Percentiles rank a stretch among this genome's conserved stretches.
These are phyloP conservation scores for Ammodytes marinus DNA, from an alignment of 2,113 vertebrate genomes.

Conservation along the genomic window DNA sequence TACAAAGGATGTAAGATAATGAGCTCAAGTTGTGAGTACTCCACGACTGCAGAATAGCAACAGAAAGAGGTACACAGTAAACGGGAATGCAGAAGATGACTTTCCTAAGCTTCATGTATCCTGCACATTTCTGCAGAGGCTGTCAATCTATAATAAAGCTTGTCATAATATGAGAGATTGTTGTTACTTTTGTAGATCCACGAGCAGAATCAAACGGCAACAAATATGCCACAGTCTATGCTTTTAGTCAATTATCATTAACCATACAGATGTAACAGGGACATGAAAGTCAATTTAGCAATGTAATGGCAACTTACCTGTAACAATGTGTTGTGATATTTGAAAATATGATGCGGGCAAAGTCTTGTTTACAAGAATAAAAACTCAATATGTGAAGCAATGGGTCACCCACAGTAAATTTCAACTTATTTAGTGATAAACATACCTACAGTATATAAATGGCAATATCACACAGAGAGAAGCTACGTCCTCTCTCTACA, in stretches of 20 bases:
- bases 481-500: background rate
- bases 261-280: constrained; percentile 1
- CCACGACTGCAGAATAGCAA: constrained; percentile 6
- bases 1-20: background rate
- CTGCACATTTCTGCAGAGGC: constrained; percentile 1
- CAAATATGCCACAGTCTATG: background rate
- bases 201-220: constrained; percentile 1
- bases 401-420: background rate
- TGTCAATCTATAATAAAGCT: constrained; percentile 31
- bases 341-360: background rate
- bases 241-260: background rate
- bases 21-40: background rate
- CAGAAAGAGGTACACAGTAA: background rate
- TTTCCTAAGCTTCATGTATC: constrained; percentile 44
- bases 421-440: background rate
- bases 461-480: background rate
- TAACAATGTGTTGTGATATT: background rate
- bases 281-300: background rate
- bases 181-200: background rate
- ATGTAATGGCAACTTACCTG: background rate
- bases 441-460: background rate
- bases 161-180: constrained; percentile 10
- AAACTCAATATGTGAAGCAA: background rate
- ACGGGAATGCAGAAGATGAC: constrained; percentile 19
- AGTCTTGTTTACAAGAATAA: background rate